These are phyloP conservation scores for Mesaphorura yosii DNA, from an alignment of 1,140 invertebrate genomes.

Conservation along the genomic window DNA sequence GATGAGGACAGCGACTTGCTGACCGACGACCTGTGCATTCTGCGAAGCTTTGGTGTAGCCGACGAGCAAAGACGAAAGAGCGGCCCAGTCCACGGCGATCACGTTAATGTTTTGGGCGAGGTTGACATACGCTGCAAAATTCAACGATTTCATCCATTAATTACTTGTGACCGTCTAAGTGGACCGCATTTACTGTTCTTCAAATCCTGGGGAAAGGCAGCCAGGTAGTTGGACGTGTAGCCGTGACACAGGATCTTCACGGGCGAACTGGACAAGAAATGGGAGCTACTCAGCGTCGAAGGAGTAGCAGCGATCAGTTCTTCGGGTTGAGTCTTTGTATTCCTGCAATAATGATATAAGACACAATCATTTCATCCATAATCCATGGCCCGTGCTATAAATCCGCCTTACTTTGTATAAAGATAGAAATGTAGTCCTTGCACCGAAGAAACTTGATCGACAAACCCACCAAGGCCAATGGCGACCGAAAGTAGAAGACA, in stretches of 20 bases:
- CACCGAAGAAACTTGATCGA: no score
- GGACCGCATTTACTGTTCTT: not conserved
- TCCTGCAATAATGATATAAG: no score
- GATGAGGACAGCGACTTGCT: not conserved
- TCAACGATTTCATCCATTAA: not conserved
- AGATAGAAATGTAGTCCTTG: not conserved
- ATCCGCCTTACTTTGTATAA: not conserved
- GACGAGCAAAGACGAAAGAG: not conserved
- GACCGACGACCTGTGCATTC: not conserved
- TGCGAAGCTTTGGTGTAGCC: not conserved
- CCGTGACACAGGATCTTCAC: not conserved
- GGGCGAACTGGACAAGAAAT: not conserved
- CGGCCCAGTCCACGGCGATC: constrained; percentile 6
- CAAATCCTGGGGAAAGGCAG: not conserved
- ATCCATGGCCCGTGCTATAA: not conserved
- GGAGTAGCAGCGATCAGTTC: not conserved
- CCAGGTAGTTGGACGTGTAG: not conserved
- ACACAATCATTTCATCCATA: not conserved
- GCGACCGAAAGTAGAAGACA: no score
- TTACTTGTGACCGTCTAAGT: not conserved
- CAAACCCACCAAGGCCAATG: no score
- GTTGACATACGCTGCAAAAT: constrained; percentile 41
- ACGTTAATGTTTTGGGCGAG: constrained; percentile 38
- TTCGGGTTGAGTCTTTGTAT: not conserved
- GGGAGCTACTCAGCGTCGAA: not conserved